Evolutionary conservation across 2,113 vertebrate species (phyloP), one percentile per base, ranked within the genome.

Genomic region (Oreochromis spilurus): DNA sequence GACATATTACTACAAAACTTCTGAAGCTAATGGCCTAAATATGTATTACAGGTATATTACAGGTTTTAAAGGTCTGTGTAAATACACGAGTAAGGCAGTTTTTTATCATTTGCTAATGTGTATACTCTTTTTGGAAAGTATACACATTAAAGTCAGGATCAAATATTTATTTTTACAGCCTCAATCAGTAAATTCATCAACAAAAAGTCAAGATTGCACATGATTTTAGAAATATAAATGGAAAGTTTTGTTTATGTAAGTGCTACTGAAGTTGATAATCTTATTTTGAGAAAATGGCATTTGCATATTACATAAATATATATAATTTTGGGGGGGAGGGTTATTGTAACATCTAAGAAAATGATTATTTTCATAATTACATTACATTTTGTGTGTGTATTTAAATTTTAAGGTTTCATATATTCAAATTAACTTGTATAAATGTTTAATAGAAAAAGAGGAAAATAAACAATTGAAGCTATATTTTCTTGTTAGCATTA

Each of bases 241-340:
- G 21, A 29, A 29, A 4, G 38, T 72, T 72, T 72, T 16, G 3
- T 26, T 45, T 17, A 1, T 29, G 21, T 17, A 4, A 26, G 67
- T 17, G 21, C 0, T 72, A 45, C 8, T 45, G 8, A 45, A 45
- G 21, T 45, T 72, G 21, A 75, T 75, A 0, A 48, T 45, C 14
- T 48, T 9, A 75, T 75, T 45, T 26, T 1, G 21, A 72, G 38
- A 45, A 72, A 72, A 72, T 14, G 0, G 0, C 5, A 16, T 45
- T 72, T 45, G 13, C 9, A 9, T 72, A 72, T 26, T 45, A 72
- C 38, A 72, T 72, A 45, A 17, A 45, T 45, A 43, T 16, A 70
- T 9, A 70, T 16, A 16, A 24, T 72, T 45, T 29, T 26, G 24
- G 43, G 7, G 12, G 21, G 67, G n/a, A 1, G 3, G 21, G 40